Evolutionary conservation across 2,888 invertebrate genomes (phyloP), one percentile per base, ranked within the genome.

Genomic region (Notodonta ziczac): DNA sequence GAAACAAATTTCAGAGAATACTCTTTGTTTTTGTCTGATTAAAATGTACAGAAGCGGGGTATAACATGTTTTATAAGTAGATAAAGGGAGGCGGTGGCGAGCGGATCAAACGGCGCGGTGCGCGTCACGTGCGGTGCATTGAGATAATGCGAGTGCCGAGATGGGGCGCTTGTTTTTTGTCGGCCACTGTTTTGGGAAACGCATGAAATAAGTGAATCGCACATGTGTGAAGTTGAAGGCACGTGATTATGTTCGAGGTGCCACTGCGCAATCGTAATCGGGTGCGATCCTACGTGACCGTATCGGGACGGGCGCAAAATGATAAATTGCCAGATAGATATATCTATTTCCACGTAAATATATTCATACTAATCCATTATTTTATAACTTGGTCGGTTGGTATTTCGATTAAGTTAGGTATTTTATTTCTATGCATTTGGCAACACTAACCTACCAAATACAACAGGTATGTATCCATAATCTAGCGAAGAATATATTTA

Each of bases 31-130:
- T 84, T 82, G 78, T 69, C 87, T 90, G 86, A 90, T 93, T 91
- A 91, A 91, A 89, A 93, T 93, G 91, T 90, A 92, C 86, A 89
- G 90, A 87, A 89, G 92, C 88, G 79, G 81, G 75, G 77, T 80
- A 83, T 84, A 86, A 88, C 86, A 84, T 83, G 82, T 87, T 87
- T 87, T 87, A 83, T 84, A 82, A 75, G 82, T 72, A 82, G 86
- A 88, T 88, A 89, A 86, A 89, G 72, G 73, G 74, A 70, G 81
- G 79, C 89, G 89, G 89, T 84, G 80, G 85, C 86, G 85, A 84
- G 69, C 63, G 79, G 82, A 84, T 90, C 92, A 92, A 92, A 92
- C 81, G 87, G 39, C 69, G 74, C 66, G 74, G 72, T 76, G 83
- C 93, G 73, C 76, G 83, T 88, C 93, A 92, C 93, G 92, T 91